These are phyloP conservation scores for Sporophila hypoxantha DNA, from an alignment of 2,113 vertebrate species.

Conservation along the genomic window DNA sequence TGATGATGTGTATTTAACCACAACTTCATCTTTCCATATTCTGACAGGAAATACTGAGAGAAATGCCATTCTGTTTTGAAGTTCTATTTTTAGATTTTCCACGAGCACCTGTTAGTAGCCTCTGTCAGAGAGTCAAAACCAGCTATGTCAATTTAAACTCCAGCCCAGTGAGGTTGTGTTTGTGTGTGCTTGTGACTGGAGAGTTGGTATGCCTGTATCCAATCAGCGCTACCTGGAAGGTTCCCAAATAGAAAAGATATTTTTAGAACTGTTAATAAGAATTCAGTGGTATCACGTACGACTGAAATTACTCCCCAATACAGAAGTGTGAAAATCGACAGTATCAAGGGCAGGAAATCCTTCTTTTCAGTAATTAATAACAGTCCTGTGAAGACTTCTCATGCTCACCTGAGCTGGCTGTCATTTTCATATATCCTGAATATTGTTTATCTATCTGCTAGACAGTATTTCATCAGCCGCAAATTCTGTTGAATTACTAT, in stretches of 20 bases:
- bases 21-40: neutral
- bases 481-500: neutral
- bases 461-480: neutral
- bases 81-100: neutral
- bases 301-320: neutral
- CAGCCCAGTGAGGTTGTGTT: fast-evolving
- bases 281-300: neutral
- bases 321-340: neutral
- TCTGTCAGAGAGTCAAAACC: neutral
- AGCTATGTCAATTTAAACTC: neutral
- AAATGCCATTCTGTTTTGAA: neutral
- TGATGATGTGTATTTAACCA: neutral
- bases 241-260: neutral
- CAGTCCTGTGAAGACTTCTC: neutral
- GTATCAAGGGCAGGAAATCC: neutral
- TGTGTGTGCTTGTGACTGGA: fast-evolving
- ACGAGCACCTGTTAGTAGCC: neutral
- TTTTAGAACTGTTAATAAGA: neutral
- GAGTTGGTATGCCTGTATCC: neutral
- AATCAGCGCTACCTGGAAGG: neutral
- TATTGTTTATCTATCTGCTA: neutral
- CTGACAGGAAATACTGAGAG: neutral
- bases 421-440: neutral
- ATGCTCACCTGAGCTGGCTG: neutral
- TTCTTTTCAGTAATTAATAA: neutral